These are phyloP conservation scores for Bubo bubo DNA, from an alignment of 2,113 vertebrate genomes.

Conservation along the genomic window DNA sequence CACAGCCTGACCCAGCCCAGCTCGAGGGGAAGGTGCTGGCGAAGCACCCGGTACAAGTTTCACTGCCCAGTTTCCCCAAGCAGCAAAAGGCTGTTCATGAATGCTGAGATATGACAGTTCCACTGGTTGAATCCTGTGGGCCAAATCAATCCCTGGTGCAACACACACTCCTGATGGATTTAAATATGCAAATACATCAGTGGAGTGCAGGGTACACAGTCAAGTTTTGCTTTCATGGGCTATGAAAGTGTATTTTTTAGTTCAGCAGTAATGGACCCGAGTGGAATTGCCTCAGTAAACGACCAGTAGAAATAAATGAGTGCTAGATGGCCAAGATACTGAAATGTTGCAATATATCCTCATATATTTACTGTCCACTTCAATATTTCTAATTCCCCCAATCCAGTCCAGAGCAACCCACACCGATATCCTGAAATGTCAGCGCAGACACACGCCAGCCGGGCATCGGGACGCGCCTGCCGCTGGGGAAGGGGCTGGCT, in stretches of 20 bases:
- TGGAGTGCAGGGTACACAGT: not conserved
- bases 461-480: not conserved
- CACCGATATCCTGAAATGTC: not conserved
- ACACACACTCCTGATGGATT: not conserved
- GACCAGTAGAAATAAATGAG: not conserved
- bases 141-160: not conserved
- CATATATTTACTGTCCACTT: not conserved
- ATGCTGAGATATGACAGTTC: rapidly evolving
- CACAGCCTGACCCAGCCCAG: not conserved
- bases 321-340: not conserved
- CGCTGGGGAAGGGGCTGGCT: not conserved
- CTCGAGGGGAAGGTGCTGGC: not conserved
- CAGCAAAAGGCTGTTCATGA: not conserved
- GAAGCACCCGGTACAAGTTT: not conserved
- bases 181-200: not conserved
- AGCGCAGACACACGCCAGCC: not conserved
- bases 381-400: not conserved
- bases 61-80: not conserved
- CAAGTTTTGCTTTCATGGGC: not conserved
- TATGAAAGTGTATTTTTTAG: not conserved
- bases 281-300: not conserved
- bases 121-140: not conserved
- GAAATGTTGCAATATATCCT: not conserved
- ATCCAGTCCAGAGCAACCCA: not conserved
- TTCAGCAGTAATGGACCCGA: not conserved